These are phyloP conservation scores for Parapristionchus giblindavisi DNA, from an alignment of 2,888 invertebrate species.

Conservation along the genomic window DNA sequence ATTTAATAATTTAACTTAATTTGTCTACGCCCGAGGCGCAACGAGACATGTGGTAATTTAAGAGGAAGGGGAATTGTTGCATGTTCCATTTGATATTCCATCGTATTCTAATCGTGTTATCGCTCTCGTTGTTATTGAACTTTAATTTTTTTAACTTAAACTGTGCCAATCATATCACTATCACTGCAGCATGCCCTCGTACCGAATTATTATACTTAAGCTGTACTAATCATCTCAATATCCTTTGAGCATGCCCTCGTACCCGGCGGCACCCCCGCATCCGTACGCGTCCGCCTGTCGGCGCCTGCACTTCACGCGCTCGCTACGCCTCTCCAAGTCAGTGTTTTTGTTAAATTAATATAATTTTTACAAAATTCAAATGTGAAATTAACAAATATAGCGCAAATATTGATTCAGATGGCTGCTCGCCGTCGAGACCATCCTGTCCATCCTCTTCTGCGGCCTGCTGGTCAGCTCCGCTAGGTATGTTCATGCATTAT, in stretches of 20 bases:
- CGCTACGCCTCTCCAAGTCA: conserved; percentile 19
- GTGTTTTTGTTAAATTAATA: not conserved
- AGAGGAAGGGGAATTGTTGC: too few relatives aligned
- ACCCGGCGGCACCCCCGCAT: not conserved
- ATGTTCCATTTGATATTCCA: too few relatives aligned
- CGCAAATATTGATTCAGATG: conserved; percentile 10
- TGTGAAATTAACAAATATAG: not conserved
- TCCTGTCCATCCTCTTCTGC: conserved; percentile 28
- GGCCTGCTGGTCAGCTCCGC: conserved; percentile 22
- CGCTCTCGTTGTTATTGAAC: too few relatives aligned
- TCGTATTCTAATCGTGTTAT: too few relatives aligned
- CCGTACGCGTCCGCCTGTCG: conserved; percentile 32
- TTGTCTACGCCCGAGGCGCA: too few relatives aligned
- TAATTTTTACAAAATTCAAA: not conserved
- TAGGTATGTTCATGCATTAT: too few relatives aligned
- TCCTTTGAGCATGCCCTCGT: conserved; percentile 9
- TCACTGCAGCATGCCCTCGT: not conserved
- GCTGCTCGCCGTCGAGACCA: conserved; percentile 24
- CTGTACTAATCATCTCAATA: too few relatives aligned
- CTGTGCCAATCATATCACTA: not conserved
- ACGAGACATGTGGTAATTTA: too few relatives aligned
- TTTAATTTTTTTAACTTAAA: too few relatives aligned
- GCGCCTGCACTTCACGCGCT: conserved; percentile 26
- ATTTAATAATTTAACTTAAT: too few relatives aligned
- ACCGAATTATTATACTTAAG: not conserved